Evolutionary conservation across 2,888 invertebrate species (phyloP), one percentile per base, ranked within the genome.

Genomic region (Platynereis dumerilii): DNA sequence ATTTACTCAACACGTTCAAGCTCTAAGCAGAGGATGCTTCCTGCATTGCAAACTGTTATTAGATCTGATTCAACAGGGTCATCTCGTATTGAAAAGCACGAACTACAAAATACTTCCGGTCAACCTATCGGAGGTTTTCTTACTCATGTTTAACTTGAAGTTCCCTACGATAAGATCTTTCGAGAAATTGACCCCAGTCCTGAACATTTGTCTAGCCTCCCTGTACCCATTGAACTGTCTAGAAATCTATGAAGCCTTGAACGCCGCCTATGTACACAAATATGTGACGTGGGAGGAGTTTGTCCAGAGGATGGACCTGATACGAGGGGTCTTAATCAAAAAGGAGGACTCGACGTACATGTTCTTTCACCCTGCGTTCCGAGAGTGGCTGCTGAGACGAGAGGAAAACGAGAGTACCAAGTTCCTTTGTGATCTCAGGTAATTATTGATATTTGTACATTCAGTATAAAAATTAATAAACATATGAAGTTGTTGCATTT

Each of bases 331-430:
- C 78, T 87, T 98, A 24, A 92, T 95, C 64, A 93, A 93, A 34
- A 89, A 96, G 60, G 88, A 92, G 76, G 96, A 96, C 84, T 92
- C 93, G 83, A 94, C 95, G 0, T 95, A 93, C 86, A 95, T 96
- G 93, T 95, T 96, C 85, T 96, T 96, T 86, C 97, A 98, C 83
- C 95, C 96, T 0, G 94, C 96, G 2, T 94, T 98, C 86, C 91
- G 97, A 87, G 97, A 98, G 87, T 98, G 97, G 97, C 87, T 97
- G 69, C 91, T 93, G 71, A 87, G 94, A 44, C 87, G 96, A 54
- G 72, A 85, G 27, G 81, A 82, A 28, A 71, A 78, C 34, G 94
- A 96, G 81, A 92, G 92, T 70, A 88, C 90, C 0, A 96, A 96
- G 84, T 97, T 96, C 84, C 87, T 96, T n/a, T 95, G 95, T 82